These are phyloP conservation scores for Trissolcus basalis DNA, from an alignment of 1,140 invertebrate species.

Conservation along the genomic window DNA sequence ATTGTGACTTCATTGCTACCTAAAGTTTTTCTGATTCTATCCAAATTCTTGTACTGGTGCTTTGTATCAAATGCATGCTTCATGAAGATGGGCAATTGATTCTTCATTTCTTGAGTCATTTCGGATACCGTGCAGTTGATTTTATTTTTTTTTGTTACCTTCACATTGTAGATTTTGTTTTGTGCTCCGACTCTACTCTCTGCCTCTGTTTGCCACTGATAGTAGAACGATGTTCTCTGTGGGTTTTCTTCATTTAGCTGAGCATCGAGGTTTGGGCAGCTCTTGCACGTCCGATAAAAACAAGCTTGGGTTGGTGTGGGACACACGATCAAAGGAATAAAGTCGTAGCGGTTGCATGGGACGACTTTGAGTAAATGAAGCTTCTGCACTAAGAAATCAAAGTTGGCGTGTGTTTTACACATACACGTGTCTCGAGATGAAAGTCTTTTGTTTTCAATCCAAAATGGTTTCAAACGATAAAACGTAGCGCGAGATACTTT, in stretches of 20 bases:
- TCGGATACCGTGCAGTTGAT: slow-evolving; percentile 8
- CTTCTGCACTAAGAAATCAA: slow-evolving; percentile 9
- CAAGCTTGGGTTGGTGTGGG: slow-evolving; percentile 1
- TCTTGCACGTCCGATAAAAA: slow-evolving; percentile 9
- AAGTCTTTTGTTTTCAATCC: neutral
- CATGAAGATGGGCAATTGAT: slow-evolving; percentile 5
- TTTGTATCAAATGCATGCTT: slow-evolving; percentile 12
- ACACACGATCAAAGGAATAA: slow-evolving; percentile 1
- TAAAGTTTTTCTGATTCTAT: slow-evolving; percentile 15
- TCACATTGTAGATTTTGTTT: slow-evolving; percentile 12
- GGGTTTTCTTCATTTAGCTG: neutral
- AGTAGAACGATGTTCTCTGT: slow-evolving; percentile 1
- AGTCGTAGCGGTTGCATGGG: no score
- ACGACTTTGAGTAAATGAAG: neutral
- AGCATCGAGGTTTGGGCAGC: no score
- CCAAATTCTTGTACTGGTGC: slow-evolving; percentile 18
- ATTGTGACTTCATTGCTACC: slow-evolving; percentile 10
- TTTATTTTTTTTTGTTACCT: slow-evolving; percentile 16
- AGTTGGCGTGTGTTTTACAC: slow-evolving; percentile 19
- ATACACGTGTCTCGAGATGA: slow-evolving; percentile 10
- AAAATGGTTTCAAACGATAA: slow-evolving; percentile 2
- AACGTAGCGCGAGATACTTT: slow-evolving; percentile 7
- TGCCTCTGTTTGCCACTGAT: slow-evolving; percentile 3
- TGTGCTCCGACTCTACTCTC: slow-evolving; percentile 14
- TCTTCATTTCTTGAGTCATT: slow-evolving; percentile 10